phyloP scores from a whole-genome alignment of 1,140 invertebrate species.

The Neuroterus valhalla region DNA sequence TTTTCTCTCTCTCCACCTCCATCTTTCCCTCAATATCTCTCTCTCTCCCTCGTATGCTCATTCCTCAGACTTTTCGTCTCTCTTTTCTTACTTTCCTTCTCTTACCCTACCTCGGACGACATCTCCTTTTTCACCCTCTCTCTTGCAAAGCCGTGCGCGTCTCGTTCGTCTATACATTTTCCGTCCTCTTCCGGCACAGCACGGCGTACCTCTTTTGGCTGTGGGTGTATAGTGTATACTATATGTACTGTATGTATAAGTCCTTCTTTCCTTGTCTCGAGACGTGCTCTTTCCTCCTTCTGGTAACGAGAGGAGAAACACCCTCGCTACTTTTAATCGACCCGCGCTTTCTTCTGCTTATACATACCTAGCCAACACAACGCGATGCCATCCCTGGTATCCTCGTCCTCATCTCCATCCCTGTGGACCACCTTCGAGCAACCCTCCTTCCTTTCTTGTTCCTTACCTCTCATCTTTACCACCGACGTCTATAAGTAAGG shows the following conservation, averaged over 20 bases:
- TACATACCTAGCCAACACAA: slow-evolving; percentile 69
- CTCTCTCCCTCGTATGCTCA: slow-evolving; percentile 46
- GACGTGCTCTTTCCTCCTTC: slow-evolving; percentile 55
- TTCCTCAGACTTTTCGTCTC: slow-evolving; percentile 10
- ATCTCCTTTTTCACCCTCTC: slow-evolving; percentile 17
- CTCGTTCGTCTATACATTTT: slow-evolving; percentile 57
- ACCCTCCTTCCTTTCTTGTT: slow-evolving; percentile 40
- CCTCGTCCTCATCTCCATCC: slow-evolving; percentile 63
- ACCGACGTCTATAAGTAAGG: slow-evolving; percentile 73
- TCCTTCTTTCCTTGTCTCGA: slow-evolving; percentile 52
- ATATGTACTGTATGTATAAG: slow-evolving; percentile 54
- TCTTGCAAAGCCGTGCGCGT: slow-evolving; percentile 47
- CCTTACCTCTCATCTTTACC: slow-evolving; percentile 67
- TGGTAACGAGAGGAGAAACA: slow-evolving; percentile 76
- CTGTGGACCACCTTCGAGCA: slow-evolving; percentile 59
- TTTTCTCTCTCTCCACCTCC: slow-evolving; percentile 49
- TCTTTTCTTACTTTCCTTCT: slow-evolving; percentile 44
- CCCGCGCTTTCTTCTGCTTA: slow-evolving; percentile 76
- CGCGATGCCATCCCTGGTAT: slow-evolving; percentile 52
- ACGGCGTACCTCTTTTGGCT: slow-evolving; percentile 49
- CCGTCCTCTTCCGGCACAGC: slow-evolving; percentile 19
- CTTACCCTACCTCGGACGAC: slow-evolving; percentile 54
- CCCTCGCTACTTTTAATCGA: slow-evolving; percentile 77
- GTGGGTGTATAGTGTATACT: slow-evolving; percentile 47
- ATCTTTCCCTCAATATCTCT: slow-evolving; percentile 47